Percentiles rank a stretch among this genome's conserved stretches.
Evolutionary conservation across 2,888 invertebrate genomes (phyloP).

Genomic region (Gryllus longicercus): DNA sequence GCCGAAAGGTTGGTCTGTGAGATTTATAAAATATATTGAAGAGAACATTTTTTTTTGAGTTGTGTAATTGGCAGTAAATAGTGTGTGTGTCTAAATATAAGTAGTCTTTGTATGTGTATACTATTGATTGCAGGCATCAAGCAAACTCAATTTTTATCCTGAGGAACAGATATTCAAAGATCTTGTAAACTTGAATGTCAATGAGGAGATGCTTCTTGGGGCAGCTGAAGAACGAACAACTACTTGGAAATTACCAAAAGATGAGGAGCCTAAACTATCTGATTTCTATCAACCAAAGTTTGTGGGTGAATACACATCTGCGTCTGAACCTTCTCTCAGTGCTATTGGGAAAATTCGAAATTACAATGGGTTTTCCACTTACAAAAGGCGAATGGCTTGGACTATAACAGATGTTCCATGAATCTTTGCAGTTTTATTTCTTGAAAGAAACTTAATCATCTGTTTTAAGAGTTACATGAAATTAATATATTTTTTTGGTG

Average conservation of each 20-base stretch:
- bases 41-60: too few species aligned
- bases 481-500: too few species aligned
- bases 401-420: background rate
- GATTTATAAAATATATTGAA: too few species aligned
- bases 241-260: background rate
- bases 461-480: too few species aligned
- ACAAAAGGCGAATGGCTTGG: background rate
- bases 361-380: conserved; percentile 1
- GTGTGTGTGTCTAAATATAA: too few species aligned
- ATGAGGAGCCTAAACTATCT: conserved; percentile 18
- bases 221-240: background rate
- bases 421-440: too few species aligned
- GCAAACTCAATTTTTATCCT: background rate
- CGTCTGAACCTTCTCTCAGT: conserved; percentile 8
- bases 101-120: too few species aligned
- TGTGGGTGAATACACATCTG: background rate
- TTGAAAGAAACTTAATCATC: too few species aligned
- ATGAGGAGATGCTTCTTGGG: background rate
- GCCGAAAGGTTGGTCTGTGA: too few species aligned
- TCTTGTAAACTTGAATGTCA: conserved; percentile 19
- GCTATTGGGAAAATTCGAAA: background rate
- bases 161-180: conserved; percentile 18
- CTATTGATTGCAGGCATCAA: background rate
- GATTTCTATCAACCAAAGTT: conserved; percentile 18
- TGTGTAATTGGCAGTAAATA: too few species aligned